Base-by-base conservation (phyloP, 2,888 invertebrate species). In the Apotomis capreana region DNA sequence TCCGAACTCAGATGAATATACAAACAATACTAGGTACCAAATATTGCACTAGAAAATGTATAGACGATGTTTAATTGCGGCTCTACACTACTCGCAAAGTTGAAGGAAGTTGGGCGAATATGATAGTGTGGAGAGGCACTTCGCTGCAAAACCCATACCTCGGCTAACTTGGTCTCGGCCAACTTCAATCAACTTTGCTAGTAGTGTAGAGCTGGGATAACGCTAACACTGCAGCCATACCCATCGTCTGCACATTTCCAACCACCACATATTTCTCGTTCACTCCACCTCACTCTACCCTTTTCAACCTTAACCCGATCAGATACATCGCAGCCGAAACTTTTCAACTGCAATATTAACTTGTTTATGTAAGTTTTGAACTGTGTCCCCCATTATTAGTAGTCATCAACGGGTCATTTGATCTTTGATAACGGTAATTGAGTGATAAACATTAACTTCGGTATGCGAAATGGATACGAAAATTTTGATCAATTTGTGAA, bases 401-500 rank as follows among this genome's bases (percentile, higher is more conserved):
- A 59, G 68, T 59, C 72, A 63, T 72, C 72, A 72, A 54, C 63
- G 58, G 72, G 62, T 68, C 72, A 68, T 72, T 72, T 72, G 72
- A 72, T 72, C 52, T 36, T 5, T 52, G 72, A 72, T 72, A 72
- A 63, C 62, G 44, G 10, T 72, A 72, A 72, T 72, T 68, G 72
- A 62, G 72, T 62, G 68, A 72, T 59, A 63, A 59, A 68, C 68
- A 72, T 63, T 58, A 72, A 68, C 62, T 68, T 44, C 13, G 58
- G 63, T 59, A 68, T 63, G 58, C 13, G 46, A n/a, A 68, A 72
- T 72, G 55, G 63, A 68, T 72, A 68, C 40, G 37, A 36, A 64
- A 44, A 60, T 68, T 60, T 9, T 3, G 55, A 26, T 8, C 12
- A 8, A 40, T 40, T 40, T 40, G 46, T 64, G 12, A 52, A 12